Evolutionary conservation across 2,113 vertebrate species (phyloP), one percentile per base, ranked within the genome.

Genomic region (Conger conger): DNA sequence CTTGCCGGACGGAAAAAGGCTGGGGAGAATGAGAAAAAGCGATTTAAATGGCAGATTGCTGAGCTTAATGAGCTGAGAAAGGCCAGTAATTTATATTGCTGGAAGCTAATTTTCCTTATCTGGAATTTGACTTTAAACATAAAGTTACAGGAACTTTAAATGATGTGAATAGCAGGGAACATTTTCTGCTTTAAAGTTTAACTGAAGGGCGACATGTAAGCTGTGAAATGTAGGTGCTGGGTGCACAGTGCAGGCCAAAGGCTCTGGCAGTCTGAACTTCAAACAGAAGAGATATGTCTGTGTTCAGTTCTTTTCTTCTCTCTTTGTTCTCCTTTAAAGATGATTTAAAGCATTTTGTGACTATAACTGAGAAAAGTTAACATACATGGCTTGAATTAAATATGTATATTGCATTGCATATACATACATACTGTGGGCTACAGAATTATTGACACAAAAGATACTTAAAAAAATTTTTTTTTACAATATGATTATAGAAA

Each of bases 41-140:
- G 84, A 86, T 86, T 76, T 73, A 18, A 83, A 77, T 30, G 35
- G 60, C 79, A 86, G 84, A 86, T 86, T 86, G 80, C 36, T 4
- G n/a, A 76, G 42, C 84, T 82, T 86, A 86, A 86, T 86, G 84
- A 86, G 45, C 80, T 82, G 80, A 57, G 84, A 82, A 86, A 82
- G 60, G 79, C 27, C 81, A 38, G 79, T 86, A 76, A 86, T 86
- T 86, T 82, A 82, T 86, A 80, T 77, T 81, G 42, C 84, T 82
- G 45, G 42, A 82, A 86, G 84, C 81, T 86, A 86, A 86, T 86
- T 86, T 86, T 86, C 84, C 80, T 86, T 86, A 86, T 86, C 84
- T 86, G 45, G 45, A 82, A 81, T 86, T 86, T 86, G 84, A 82
- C 84, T 76, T 86, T 86, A 86, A 76, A 82, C 80, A 86, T 86